These are phyloP conservation scores for Maniola jurtina DNA, from an alignment of 1,140 invertebrate species.

Conservation along the genomic window DNA sequence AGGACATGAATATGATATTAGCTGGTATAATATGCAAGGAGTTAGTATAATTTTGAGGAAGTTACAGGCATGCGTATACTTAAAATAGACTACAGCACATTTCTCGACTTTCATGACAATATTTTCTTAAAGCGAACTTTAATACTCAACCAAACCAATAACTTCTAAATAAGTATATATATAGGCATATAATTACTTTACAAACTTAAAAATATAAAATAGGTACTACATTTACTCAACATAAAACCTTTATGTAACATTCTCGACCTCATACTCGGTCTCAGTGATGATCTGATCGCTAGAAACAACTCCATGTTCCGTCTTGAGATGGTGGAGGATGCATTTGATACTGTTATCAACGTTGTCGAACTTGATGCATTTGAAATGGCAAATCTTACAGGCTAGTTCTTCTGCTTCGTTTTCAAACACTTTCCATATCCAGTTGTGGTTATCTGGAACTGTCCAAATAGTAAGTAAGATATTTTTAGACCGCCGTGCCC, in stretches of 20 bases:
- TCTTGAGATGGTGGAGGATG: constrained; percentile 55
- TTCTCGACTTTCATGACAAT: too few species aligned
- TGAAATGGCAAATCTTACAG: constrained; percentile 65
- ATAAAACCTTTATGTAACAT: constrained; percentile 31
- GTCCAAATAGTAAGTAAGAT: background rate
- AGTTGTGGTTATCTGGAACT: constrained; percentile 51
- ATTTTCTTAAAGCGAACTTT: background rate
- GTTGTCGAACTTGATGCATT: constrained; percentile 48
- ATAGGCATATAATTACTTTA: too few species aligned
- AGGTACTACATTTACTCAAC: too few species aligned
- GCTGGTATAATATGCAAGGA: too few species aligned
- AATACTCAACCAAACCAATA: too few species aligned
- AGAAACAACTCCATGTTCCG: constrained; percentile 57
- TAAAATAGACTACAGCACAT: too few species aligned
- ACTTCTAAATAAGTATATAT: too few species aligned
- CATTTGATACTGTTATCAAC: constrained; percentile 41
- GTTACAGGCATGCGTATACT: too few species aligned
- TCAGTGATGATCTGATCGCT: constrained; percentile 65
- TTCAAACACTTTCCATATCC: constrained; percentile 71
- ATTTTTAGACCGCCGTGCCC: too few species aligned
- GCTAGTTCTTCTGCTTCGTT: constrained; percentile 43
- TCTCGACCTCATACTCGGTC: constrained; percentile 39
- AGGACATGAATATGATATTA: too few species aligned
- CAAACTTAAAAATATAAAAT: too few species aligned
- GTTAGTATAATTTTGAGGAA: too few species aligned